phyloP scores from a whole-genome alignment of 2,888 invertebrate species.

The Ditylenchus weischeri region DNA sequence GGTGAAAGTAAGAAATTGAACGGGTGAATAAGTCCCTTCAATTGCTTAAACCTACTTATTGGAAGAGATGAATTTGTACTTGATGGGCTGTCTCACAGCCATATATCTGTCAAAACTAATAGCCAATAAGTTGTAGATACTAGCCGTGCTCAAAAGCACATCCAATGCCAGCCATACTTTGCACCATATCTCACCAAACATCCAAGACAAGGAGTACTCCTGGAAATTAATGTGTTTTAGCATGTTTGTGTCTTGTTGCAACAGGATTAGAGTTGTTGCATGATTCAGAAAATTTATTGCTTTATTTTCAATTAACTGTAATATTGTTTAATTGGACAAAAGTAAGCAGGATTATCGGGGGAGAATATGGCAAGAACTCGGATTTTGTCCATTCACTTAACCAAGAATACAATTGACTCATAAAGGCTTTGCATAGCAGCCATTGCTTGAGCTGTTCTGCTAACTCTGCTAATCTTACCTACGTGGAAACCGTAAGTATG shows the following conservation, averaged over 20 bases:
- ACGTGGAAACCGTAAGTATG: too few relatives aligned
- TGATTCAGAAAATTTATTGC: not conserved
- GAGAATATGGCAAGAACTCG: not conserved
- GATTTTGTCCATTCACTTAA: not conserved
- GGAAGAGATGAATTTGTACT: slow-evolving; percentile 79
- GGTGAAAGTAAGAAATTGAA: too few relatives aligned
- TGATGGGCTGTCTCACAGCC: slow-evolving; percentile 90
- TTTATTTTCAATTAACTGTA: not conserved
- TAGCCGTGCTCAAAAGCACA: slow-evolving; percentile 96
- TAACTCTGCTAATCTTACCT: too few relatives aligned
- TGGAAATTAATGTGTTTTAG: slow-evolving; percentile 30
- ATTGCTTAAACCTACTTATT: slow-evolving; percentile 36
- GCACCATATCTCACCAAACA: slow-evolving; percentile 91
- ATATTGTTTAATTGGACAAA: not conserved
- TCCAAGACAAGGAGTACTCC: slow-evolving; percentile 75
- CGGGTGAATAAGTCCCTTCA: not conserved
- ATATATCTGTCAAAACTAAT: slow-evolving; percentile 85
- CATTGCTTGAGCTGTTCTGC: too few relatives aligned
- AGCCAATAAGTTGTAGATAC: slow-evolving; percentile 89
- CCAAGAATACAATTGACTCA: not conserved
- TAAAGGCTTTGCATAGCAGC: too few relatives aligned
- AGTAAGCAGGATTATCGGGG: not conserved
- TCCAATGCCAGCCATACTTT: slow-evolving; percentile 92
- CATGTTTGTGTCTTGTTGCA: too few relatives aligned
- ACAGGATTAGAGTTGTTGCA: not conserved